Percentiles rank a stretch among this genome's conserved stretches.
phyloP scores from a whole-genome alignment of 2,888 invertebrate species.

The Abrostola triplasia region DNA sequence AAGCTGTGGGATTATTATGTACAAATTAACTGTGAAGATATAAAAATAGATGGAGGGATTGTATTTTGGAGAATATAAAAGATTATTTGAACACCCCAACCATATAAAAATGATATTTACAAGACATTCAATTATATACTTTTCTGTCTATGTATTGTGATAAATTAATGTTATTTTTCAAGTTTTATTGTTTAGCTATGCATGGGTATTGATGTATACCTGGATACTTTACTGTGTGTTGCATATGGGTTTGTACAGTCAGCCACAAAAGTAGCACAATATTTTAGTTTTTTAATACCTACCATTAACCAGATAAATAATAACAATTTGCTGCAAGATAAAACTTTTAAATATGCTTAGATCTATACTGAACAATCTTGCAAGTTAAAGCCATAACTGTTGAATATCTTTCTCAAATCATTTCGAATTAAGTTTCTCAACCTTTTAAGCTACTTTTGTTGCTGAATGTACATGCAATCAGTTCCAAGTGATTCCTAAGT shows the following conservation, averaged over 20 bases:
- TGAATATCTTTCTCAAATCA: too few relatives aligned
- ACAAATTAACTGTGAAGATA: constrained; percentile 18
- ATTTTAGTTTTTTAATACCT: too few relatives aligned
- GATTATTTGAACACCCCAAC: background rate
- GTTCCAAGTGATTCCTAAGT: background rate
- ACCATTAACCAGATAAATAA: too few relatives aligned
- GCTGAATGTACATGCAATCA: background rate
- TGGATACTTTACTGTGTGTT: background rate
- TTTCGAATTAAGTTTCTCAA: too few relatives aligned
- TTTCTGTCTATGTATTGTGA: constrained; percentile 27
- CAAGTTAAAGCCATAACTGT: too few relatives aligned
- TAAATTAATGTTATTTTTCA: constrained; percentile 10
- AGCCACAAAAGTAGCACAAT: too few relatives aligned
- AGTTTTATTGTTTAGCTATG: background rate
- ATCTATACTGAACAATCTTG: too few relatives aligned
- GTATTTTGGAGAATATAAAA: constrained; percentile 11
- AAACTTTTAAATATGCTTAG: too few relatives aligned
- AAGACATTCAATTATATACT: constrained; percentile 2
- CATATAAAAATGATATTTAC: background rate
- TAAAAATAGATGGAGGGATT: constrained; percentile 9
- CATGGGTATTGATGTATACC: background rate
- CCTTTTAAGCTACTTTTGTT: background rate
- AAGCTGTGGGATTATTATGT: constrained; percentile 13
- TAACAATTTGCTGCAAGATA: too few relatives aligned
- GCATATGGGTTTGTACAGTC: background rate